Base-by-base conservation (phyloP, 2,797 vertebrate species). In the Coluber constrictor region DNA sequence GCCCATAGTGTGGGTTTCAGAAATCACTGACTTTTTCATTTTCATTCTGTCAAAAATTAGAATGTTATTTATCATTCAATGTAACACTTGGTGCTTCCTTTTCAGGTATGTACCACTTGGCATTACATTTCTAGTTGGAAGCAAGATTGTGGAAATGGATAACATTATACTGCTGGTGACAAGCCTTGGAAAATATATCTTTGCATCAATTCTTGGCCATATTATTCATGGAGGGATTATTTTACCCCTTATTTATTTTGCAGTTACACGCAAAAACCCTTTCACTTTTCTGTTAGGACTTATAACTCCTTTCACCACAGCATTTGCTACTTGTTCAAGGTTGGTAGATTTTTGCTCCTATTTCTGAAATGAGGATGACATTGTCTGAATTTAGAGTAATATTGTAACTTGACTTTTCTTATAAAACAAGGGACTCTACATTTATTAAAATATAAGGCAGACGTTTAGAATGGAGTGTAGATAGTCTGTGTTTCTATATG, bases 111-210 rank as follows among this genome's bases (percentile, higher is more conserved):
- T 99, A 37, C 99, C 99, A 3, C 97, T 99, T 70, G 99, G 99
- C 95, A 99, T 99, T 96, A 99, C 98, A 98, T 99, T 99, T 97
- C 98, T 99, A 93, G 98, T 99, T 89, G 99, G 99, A 95, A 99
- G 99, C 97, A 99, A 99, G 98, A 99, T 99, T 66, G 98, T 99
- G 86, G 99, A 99, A 97, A 99, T 99, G 99, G 99, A 99, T 94
- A 98, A 99, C 95, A 97, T 99, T 86, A 90, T 99, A 43, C 96
- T 98, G 90, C 96, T 99, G 94, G 99, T 99, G 96, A 98, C 99
- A 89, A 99, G 99, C 95, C 97, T 99, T 93, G 99, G 99, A 93
- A 99, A 99, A 97, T 99, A 99, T 90, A 99, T 99, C 94, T 98
- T 99, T 0, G 99, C 99, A 5, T 99, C 99, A 0, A 98, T 99